These are phyloP conservation scores for Enteromius argenteus DNA, from an alignment of 2,797 vertebrate species.

Conservation along the genomic window DNA sequence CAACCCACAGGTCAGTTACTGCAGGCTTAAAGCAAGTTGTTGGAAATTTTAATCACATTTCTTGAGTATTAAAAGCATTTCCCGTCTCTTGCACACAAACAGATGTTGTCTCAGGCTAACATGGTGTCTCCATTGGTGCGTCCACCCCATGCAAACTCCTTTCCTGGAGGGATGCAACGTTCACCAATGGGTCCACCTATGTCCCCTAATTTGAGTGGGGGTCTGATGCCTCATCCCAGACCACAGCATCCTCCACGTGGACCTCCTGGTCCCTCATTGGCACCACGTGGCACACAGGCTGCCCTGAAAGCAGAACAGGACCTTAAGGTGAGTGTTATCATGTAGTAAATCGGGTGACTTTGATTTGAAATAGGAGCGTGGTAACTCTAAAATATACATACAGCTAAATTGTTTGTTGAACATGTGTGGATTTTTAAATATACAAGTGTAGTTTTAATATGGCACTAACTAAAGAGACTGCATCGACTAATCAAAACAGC, in stretches of 20 bases:
- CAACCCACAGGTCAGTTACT: conserved; percentile 88
- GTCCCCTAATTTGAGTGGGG: conserved; percentile 86
- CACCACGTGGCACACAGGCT: conserved; percentile 87
- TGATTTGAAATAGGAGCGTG: neutral
- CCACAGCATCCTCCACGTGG: conserved; percentile 87
- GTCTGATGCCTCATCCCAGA: conserved; percentile 92
- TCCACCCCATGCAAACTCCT: conserved; percentile 92
- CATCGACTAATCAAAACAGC: too few relatives aligned
- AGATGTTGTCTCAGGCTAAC: conserved; percentile 97
- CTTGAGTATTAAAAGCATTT: neutral
- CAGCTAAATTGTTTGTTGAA: neutral
- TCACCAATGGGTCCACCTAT: conserved; percentile 88
- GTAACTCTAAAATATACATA: neutral
- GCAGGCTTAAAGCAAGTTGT: neutral
- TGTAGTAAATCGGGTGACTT: neutral
- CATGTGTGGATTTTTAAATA: too few relatives aligned
- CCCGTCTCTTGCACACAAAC: conserved; percentile 42
- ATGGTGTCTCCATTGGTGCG: conserved; percentile 94
- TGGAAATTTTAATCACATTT: neutral
- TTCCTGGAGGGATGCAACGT: conserved; percentile 90
- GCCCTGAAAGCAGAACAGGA: conserved; percentile 93
- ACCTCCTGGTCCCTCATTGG: conserved; percentile 84
- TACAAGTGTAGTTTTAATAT: too few relatives aligned
- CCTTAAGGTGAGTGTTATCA: conserved; percentile 84
- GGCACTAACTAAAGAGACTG: too few relatives aligned